Conservation (phyloP, 2,113 vertebrate species). For the Tupaia tana region DNA sequence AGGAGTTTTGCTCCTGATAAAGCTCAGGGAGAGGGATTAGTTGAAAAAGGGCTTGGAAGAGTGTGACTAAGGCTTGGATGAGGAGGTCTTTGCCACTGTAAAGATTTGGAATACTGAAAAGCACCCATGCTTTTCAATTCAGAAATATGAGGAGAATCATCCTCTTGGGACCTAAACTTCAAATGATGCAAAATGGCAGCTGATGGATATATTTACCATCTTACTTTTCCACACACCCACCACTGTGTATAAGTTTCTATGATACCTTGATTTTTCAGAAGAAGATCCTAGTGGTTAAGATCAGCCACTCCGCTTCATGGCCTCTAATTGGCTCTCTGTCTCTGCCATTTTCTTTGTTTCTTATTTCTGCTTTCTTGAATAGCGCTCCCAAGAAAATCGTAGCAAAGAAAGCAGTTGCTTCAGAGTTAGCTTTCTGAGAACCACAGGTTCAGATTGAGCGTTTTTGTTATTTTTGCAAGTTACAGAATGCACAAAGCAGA, state of each 20-base stretch:
- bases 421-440: neutral
- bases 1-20: neutral
- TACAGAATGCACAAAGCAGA: neutral
- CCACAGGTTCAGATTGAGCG: neutral
- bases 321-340: neutral
- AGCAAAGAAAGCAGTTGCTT: neutral
- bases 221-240: neutral
- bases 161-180: neutral
- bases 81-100: neutral
- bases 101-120: neutral
- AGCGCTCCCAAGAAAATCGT: neutral
- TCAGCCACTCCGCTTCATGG: neutral
- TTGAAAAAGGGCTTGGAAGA: neutral
- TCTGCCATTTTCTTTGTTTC: neutral
- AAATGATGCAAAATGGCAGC: neutral
- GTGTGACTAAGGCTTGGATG: neutral
- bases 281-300: neutral
- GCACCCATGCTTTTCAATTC: neutral
- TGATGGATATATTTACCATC: neutral
- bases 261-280: neutral
- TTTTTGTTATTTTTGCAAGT: neutral
- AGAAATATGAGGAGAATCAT: neutral
- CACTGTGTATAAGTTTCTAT: neutral
- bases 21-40: neutral
- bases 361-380: neutral